Conservation (phyloP, 2,888 invertebrate genomes). For the Eustalomyia histrio region DNA sequence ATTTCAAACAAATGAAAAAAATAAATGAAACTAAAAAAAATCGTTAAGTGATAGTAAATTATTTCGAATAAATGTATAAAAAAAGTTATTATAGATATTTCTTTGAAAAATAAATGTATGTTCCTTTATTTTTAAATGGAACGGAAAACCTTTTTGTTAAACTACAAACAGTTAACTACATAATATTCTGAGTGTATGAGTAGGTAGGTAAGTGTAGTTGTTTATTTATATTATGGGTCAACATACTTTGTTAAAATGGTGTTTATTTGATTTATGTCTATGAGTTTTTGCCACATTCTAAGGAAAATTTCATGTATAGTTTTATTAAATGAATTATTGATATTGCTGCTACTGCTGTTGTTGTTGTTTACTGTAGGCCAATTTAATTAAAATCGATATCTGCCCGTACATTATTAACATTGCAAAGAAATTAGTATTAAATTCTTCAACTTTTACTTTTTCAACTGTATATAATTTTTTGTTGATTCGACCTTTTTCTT, state of each 20-base stretch:
- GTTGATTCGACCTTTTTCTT: not conserved
- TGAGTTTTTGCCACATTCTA: not conserved
- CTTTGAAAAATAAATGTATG: too few species aligned
- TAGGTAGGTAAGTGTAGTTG: too few species aligned
- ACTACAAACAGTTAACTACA: too few species aligned
- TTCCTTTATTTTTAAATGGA: too few species aligned
- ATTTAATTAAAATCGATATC: constrained; percentile 64
- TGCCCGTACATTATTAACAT: constrained; percentile 14
- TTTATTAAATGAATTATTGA: not conserved
- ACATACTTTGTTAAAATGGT: constrained; percentile 67
- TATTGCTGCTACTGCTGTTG: not conserved
- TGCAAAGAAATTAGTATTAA: not conserved
- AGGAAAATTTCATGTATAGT: constrained; percentile 6
- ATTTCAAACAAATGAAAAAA: too few species aligned
- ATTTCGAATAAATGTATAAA: too few species aligned
- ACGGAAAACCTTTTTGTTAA: too few species aligned
- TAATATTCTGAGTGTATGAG: too few species aligned
- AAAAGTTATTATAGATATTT: too few species aligned
- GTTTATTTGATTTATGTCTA: constrained; percentile 70
- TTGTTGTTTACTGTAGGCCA: constrained; percentile 19
- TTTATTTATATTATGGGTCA: too few species aligned
- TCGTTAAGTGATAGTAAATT: too few species aligned
- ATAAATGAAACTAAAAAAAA: too few species aligned
- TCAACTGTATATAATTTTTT: not conserved
- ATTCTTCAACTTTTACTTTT: not conserved